phyloP scores from a whole-genome alignment of 2,797 vertebrate genomes.

The Scolopax rusticola region DNA sequence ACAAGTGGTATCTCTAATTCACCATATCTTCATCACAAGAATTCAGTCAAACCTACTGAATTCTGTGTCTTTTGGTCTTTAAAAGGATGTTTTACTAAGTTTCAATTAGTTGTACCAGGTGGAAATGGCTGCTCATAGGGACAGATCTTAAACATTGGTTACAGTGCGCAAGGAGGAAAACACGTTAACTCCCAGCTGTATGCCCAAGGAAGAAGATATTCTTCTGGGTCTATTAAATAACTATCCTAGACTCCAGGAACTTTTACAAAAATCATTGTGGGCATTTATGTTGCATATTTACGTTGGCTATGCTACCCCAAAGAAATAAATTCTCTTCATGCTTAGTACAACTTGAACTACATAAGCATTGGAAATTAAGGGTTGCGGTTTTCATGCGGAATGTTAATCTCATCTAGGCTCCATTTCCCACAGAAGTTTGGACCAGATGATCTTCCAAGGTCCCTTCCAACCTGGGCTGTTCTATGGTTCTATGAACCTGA shows the following conservation, averaged over 20 bases:
- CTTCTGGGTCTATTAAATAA: not conserved
- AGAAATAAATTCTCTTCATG: not conserved
- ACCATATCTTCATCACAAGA: accelerated
- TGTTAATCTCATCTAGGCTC: not conserved
- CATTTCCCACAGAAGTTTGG: not conserved
- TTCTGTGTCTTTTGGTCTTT: not conserved
- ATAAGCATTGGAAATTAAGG: not conserved
- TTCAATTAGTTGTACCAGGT: not conserved
- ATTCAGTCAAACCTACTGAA: not conserved
- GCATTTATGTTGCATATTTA: not conserved
- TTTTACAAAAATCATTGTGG: not conserved
- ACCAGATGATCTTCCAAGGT: not conserved
- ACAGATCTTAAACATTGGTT: not conserved
- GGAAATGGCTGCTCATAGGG: not conserved
- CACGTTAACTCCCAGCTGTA: not conserved
- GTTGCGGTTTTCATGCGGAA: not conserved
- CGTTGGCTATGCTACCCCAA: not conserved
- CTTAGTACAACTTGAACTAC: not conserved
- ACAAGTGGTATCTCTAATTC: not conserved
- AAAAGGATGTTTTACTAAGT: not conserved
- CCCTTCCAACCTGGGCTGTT: not conserved
- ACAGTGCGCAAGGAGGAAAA: not conserved
- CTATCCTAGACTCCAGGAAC: not conserved
- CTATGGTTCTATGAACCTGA: not conserved
- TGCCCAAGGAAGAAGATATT: not conserved